phyloP scores from a whole-genome alignment of 1,140 invertebrate genomes.

The Tribolium madens region DNA sequence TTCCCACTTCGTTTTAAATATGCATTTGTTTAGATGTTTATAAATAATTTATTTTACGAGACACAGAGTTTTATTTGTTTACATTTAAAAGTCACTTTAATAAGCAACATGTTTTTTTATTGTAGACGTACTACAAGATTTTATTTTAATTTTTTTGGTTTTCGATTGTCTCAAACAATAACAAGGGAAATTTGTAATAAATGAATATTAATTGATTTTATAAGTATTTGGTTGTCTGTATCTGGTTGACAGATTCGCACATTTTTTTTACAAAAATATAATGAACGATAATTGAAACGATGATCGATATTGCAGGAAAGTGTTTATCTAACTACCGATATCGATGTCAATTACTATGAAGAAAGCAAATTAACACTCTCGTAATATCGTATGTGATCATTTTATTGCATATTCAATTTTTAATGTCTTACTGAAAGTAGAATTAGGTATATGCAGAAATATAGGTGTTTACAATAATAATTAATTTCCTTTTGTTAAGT shows the following conservation, averaged over 20 bases:
- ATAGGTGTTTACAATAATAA: too few relatives aligned
- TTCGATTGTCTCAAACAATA: too few relatives aligned
- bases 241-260: background rate
- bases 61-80: conserved; percentile 9
- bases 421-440: too few relatives aligned
- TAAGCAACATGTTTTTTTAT: background rate
- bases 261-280: background rate
- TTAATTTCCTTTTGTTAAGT: too few relatives aligned
- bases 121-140: background rate
- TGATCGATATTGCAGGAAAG: conserved; percentile 23
- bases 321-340: conserved; percentile 36
- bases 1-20: conserved; percentile 21
- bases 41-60: background rate
- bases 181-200: too few relatives aligned
- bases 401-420: background rate
- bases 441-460: too few relatives aligned
- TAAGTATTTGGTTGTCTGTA: background rate
- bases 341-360: conserved; percentile 14
- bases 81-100: background rate
- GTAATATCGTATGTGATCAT: background rate
- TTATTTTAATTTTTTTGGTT: background rate
- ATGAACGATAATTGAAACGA: background rate
- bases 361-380: conserved; percentile 6
- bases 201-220: background rate
- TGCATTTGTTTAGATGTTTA: conserved; percentile 5